phyloP scores from a whole-genome alignment of 2,113 vertebrate genomes.

The Saccopteryx leptura region DNA sequence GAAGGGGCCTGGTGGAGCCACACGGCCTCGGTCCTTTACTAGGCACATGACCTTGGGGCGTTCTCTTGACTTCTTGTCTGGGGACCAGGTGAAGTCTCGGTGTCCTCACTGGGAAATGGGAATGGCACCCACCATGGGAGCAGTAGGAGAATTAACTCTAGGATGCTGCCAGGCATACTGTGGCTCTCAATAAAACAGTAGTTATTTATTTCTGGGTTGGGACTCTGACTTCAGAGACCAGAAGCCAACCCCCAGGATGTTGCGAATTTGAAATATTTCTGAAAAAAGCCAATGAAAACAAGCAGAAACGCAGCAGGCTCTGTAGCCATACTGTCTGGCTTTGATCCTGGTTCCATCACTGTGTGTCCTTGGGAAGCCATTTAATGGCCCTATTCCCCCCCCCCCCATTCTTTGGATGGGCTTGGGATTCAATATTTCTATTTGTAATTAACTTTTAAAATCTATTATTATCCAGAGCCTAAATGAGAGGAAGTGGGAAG shows the following conservation, averaged over 20 bases:
- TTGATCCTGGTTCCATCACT: neutral
- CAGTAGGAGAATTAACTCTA: neutral
- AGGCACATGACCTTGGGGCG: neutral
- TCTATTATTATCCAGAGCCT: constrained; percentile 9
- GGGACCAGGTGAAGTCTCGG: neutral
- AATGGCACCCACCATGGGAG: neutral
- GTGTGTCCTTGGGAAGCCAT: neutral
- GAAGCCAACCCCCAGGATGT: neutral
- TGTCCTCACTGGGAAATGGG: neutral
- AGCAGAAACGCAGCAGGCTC: neutral
- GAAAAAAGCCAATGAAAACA: neutral
- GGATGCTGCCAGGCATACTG: neutral
- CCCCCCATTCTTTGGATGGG: neutral
- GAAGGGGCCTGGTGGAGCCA: neutral
- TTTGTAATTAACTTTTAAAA: constrained; percentile 12
- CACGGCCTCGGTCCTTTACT: neutral
- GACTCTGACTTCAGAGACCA: neutral
- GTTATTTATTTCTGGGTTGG: neutral
- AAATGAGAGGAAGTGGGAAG: constrained; percentile 26
- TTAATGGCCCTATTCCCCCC: neutral
- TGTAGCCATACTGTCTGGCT: neutral
- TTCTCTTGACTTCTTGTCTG: neutral
- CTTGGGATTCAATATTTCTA: constrained; percentile 10
- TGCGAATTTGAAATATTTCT: constrained; percentile 9
- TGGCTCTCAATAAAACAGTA: neutral